Base-by-base conservation (phyloP, 2,888 invertebrate species). In the Scaptodrosophila latifasciaeformis region DNA sequence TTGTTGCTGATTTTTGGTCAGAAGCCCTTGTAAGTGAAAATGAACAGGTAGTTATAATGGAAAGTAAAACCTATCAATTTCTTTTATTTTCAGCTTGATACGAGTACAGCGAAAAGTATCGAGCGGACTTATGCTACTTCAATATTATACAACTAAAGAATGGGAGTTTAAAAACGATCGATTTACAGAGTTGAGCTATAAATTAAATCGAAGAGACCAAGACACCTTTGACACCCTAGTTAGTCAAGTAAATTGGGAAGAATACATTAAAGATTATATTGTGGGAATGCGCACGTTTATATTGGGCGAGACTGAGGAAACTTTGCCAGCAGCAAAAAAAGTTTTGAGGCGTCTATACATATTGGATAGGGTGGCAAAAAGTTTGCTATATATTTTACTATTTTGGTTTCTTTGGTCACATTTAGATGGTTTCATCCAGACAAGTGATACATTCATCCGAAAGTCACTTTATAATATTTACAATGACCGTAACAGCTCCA, bases 251-350 rank as follows among this genome's bases (percentile, higher is more conserved):
- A 85, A 90, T 65, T 92, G 92, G 89, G 88, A 91, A 49, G 84
- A 88, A 0, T 95, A 92, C 79, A 83, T 94, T 63, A 87, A 89
- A 65, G 89, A 87, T 81, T 95, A 95, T 78, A 90, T 96, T 24
- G 88, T 93, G 62, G 97, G 96, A 0, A 91, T 93, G n/a, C 89
- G 96, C 12, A 91, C 92, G 66, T 96, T 90, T 83, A 92, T 94
- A 77, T 88, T 96, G 52, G 95, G 95, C 62, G 97, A 97, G 70
- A 92, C 92, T 70, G 91, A 92, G 0, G 88, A 91, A 7, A 92
- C 92, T 0, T 80, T 96, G 17, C 93, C 95, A 0, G 88, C 91
- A 37, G 93, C 95, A 0, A 88, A 88, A 69, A 75, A 64, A 24
- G 54, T 84, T 1, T 56, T 85, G 3, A 76, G 72, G 0, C 76